Base-by-base conservation (phyloP, 2,888 invertebrate genomes). In the Zele albiditarsus region DNA sequence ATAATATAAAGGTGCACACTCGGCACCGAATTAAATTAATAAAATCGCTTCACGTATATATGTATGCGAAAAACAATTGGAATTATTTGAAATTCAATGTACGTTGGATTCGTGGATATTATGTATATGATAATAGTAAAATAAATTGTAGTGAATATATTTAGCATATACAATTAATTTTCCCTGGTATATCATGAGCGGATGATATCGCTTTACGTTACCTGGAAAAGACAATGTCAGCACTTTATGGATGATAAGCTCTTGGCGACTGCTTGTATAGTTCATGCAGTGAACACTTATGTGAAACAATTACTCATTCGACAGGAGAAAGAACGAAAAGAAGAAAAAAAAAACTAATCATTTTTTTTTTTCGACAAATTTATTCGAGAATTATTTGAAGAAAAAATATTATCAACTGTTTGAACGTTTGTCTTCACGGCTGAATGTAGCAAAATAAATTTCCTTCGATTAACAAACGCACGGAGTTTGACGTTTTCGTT, bases 141-240 rank as follows among this genome's bases (percentile, higher is more conserved):
- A 20, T 53, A n/a, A 53, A 53, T 8, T 53, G 53, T 2, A 53
- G 53, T 23, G 20, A 53, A 53, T 53, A 53, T 23, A 53, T 53
- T 53, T n/a, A 46, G n/a, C n/a, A n/a, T 16, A 46, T 16, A 46
- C 46, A 46, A 46, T 46, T 53, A n/a, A 53, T 53, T 53, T 53
- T 20, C n/a, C n/a, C 20, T 53, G 20, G 53, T 20, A 23, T 53
- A 53, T 53, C 53, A 20, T 20, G 16, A 4, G 20, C n/a, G 53
- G 20, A 53, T 53, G 20, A 53, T 53, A 70, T 70, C 74, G 57
- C 62, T 74, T 66, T 70, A 57, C 63, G 25, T 70, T 74, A 74
- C 74, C 65, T 42, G 65, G 74, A 74, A 74, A 65, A 57, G 65
- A 58, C 42, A 31, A 57, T 57, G 74, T 74, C 74, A 74, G 74